These are phyloP conservation scores for Orussus abietinus DNA, from an alignment of 1,140 invertebrate species.

Conservation along the genomic window DNA sequence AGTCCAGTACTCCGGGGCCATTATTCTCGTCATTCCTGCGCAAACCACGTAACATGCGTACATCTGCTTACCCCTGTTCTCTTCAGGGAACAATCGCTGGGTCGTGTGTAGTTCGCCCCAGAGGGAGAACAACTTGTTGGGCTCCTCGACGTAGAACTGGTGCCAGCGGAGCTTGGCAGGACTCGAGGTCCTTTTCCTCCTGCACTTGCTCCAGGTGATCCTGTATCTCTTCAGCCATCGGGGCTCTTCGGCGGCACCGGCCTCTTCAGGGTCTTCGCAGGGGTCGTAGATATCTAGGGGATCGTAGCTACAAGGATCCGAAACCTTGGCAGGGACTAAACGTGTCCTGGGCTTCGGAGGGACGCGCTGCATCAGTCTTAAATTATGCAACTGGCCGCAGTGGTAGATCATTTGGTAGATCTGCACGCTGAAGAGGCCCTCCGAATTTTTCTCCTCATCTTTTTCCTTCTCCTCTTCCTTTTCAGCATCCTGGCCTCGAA, in stretches of 20 bases:
- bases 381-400: slow-evolving; percentile 33
- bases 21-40: slow-evolving; percentile 39
- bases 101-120: slow-evolving; percentile 37
- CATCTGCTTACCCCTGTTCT: slow-evolving; percentile 34
- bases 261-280: slow-evolving; percentile 15
- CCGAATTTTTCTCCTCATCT: neutral
- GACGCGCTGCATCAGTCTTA: slow-evolving; percentile 24
- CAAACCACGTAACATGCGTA: slow-evolving; percentile 38
- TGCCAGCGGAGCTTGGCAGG: slow-evolving; percentile 31
- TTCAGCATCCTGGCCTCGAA: neutral
- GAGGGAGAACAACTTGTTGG: slow-evolving; percentile 30
- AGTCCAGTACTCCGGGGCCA: slow-evolving; percentile 42
- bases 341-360: slow-evolving; percentile 1
- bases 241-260: slow-evolving; percentile 22
- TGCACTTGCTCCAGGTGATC: slow-evolving; percentile 23
- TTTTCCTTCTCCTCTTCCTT: neutral
- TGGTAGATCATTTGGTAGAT: slow-evolving; percentile 32
- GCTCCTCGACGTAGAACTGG: slow-evolving; percentile 31
- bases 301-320: slow-evolving; percentile 23
- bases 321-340: too few species aligned
- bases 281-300: slow-evolving; percentile 14
- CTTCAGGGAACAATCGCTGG: slow-evolving; percentile 27
- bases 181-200: neutral
- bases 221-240: slow-evolving; percentile 26
- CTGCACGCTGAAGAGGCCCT: slow-evolving; percentile 22